A percentile compares a stretch with the other conserved stretches of the same genome.
phyloP scores from a whole-genome alignment of 2,797 vertebrate genomes.

The Bufotes viridis region DNA sequence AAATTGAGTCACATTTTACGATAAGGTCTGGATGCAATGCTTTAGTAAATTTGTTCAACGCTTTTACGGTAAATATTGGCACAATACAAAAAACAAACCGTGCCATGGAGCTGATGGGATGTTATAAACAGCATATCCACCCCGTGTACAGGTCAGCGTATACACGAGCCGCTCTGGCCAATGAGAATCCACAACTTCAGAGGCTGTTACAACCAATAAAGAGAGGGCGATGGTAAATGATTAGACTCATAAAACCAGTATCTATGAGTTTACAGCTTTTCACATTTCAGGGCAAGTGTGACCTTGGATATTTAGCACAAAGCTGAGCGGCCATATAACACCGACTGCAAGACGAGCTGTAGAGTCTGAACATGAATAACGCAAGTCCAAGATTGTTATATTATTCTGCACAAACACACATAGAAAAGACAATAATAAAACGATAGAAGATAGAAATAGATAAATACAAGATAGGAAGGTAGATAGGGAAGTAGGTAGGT shows the following conservation, averaged over 20 bases:
- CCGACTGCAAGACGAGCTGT: not conserved
- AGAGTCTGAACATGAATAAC: too few species aligned
- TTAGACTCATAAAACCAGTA: slow-evolving; percentile 51
- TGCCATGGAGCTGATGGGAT: not conserved
- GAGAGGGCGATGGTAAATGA: slow-evolving; percentile 34
- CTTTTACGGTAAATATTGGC: not conserved
- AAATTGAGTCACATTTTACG: too few species aligned
- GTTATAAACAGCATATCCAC: not conserved
- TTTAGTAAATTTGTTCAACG: too few species aligned
- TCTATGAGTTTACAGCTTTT: slow-evolving; percentile 57
- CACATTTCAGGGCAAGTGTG: slow-evolving; percentile 39
- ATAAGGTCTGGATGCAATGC: too few species aligned
- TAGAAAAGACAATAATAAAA: not conserved
- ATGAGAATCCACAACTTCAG: slow-evolving; percentile 23
- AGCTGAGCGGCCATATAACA: slow-evolving; percentile 14
- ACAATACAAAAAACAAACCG: slow-evolving; percentile 6
- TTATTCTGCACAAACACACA: not conserved
- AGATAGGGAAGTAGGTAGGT: not conserved
- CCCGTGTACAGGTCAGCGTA: too few species aligned
- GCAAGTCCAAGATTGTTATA: not conserved
- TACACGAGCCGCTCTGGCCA: not conserved
- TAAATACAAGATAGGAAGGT: not conserved
- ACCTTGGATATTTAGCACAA: slow-evolving; percentile 41
- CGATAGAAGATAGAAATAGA: not conserved
- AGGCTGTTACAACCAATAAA: slow-evolving; percentile 35